These are phyloP conservation scores for Nematopogon swammerdamellus DNA, from an alignment of 2,888 invertebrate genomes.

Conservation along the genomic window DNA sequence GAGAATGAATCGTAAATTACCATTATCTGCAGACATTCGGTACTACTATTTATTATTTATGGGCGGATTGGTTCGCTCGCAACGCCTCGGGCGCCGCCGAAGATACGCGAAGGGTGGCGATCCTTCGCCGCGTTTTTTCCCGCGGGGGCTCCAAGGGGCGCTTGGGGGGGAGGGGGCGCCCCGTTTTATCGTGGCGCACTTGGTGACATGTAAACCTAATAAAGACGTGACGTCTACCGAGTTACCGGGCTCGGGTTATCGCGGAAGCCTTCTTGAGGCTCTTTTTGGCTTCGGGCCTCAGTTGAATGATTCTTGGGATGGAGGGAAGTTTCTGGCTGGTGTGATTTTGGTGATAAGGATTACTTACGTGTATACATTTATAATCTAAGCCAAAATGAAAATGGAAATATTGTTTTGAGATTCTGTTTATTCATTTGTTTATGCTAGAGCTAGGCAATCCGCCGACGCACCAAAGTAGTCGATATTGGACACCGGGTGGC, in stretches of 20 bases:
- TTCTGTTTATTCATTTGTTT: no score
- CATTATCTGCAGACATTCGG: slow-evolving; percentile 53
- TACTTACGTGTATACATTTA: no score
- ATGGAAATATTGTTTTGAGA: no score
- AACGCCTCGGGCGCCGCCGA: slow-evolving; percentile 14
- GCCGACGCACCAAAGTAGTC: no score
- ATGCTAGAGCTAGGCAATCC: no score
- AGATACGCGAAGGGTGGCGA: slow-evolving; percentile 17
- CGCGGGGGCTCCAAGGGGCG: slow-evolving; percentile 3
- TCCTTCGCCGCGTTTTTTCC: slow-evolving; percentile 27
- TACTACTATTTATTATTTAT: slow-evolving; percentile 57
- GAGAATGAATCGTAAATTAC: slow-evolving; percentile 45
- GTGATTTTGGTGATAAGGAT: no score
- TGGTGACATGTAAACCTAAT: not conserved
- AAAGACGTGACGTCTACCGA: not conserved
- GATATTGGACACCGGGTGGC: no score
- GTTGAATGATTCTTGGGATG: no score
- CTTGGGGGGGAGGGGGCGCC: not conserved
- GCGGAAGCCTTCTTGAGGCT: no score
- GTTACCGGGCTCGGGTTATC: not conserved
- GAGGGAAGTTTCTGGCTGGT: no score
- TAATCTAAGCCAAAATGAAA: no score
- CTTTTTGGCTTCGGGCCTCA: no score
- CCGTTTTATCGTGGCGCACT: not conserved
- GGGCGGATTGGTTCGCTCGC: slow-evolving; percentile 42